Evolutionary conservation across 2,888 invertebrate genomes (phyloP).

Genomic region (Caenorhabditis wallacei): DNA sequence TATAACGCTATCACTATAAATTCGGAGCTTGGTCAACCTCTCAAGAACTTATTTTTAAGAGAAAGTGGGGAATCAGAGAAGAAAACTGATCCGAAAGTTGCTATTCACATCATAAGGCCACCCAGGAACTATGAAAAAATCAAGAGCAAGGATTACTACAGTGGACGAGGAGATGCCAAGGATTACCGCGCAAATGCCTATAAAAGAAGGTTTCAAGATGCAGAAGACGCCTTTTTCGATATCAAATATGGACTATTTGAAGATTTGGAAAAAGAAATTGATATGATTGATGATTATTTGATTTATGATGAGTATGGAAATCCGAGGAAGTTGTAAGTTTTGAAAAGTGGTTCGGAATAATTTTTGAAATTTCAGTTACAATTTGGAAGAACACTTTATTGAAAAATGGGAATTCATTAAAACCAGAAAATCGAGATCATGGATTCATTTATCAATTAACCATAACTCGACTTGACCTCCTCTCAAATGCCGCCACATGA

Average conservation of each 20-base stretch:
- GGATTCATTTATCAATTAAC: slow-evolving; percentile 2
- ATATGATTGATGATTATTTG: neutral
- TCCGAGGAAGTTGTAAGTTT: slow-evolving; percentile 11
- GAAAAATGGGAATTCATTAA: neutral
- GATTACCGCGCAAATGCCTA: neutral
- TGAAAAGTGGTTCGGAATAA: neutral
- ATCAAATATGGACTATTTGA: neutral
- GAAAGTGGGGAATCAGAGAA: neutral
- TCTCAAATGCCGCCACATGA: neutral
- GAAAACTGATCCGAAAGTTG: neutral
- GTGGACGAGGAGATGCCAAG: neutral
- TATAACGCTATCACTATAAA: neutral
- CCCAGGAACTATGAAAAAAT: slow-evolving; percentile 9
- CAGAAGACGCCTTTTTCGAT: neutral
- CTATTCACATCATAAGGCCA: neutral
- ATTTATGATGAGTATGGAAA: neutral
- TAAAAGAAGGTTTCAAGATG: neutral
- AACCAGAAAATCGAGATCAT: neutral
- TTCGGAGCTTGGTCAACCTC: slow-evolving; percentile 2
- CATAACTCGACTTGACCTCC: slow-evolving; percentile 3
- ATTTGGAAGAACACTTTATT: slow-evolving; percentile 4
- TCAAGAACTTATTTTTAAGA: neutral
- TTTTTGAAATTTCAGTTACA: slow-evolving; percentile 16
- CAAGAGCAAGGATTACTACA: neutral
- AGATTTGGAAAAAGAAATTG: neutral